These are phyloP conservation scores for Actinernus sp. DNA, from an alignment of 92 coral and sea anemone genomes.

Conservation along the genomic window DNA sequence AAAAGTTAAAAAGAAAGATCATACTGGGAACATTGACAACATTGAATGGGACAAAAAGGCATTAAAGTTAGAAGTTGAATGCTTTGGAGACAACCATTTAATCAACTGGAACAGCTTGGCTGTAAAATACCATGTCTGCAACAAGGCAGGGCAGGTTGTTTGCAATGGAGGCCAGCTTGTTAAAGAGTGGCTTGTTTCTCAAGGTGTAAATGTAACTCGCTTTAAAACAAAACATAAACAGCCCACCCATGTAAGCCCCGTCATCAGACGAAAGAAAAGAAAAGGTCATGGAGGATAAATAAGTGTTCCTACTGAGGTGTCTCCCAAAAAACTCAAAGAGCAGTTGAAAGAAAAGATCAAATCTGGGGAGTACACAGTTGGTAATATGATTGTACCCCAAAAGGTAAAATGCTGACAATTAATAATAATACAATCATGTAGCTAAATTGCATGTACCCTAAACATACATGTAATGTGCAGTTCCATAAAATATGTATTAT, in stretches of 20 bases:
- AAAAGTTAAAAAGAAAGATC: slow-evolving; percentile 17
- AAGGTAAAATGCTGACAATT: slow-evolving; percentile 25
- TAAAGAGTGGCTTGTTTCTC: slow-evolving; percentile 23
- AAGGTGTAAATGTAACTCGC: slow-evolving; percentile 31
- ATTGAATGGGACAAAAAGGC: slow-evolving; percentile 29
- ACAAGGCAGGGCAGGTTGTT: slow-evolving; percentile 36
- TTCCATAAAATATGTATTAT: too few species aligned
- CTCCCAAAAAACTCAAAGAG: too few species aligned
- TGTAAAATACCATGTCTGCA: slow-evolving; percentile 22
- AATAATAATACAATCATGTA: too few species aligned
- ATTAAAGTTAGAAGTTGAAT: slow-evolving; percentile 35
- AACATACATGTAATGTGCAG: too few species aligned
- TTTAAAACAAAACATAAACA: slow-evolving; percentile 5
- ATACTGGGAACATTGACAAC: slow-evolving; percentile 18
- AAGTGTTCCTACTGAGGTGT: slow-evolving; percentile 31
- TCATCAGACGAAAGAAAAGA: slow-evolving; percentile 31
- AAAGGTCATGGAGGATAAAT: slow-evolving; percentile 55
- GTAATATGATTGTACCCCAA: slow-evolving; percentile 48
- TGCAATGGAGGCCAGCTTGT: slow-evolving; percentile 53
- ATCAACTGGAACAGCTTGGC: slow-evolving; percentile 45
- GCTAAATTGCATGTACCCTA: too few species aligned
- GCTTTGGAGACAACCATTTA: slow-evolving; percentile 23
- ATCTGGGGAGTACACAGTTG: slow-evolving; percentile 42
- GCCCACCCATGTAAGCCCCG: background rate
- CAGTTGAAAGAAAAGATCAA: slow-evolving; percentile 19